Evolutionary conservation across 2,113 vertebrate genomes (phyloP), one percentile per base, ranked within the genome.

Genomic region (Paratilapia polleni): DNA sequence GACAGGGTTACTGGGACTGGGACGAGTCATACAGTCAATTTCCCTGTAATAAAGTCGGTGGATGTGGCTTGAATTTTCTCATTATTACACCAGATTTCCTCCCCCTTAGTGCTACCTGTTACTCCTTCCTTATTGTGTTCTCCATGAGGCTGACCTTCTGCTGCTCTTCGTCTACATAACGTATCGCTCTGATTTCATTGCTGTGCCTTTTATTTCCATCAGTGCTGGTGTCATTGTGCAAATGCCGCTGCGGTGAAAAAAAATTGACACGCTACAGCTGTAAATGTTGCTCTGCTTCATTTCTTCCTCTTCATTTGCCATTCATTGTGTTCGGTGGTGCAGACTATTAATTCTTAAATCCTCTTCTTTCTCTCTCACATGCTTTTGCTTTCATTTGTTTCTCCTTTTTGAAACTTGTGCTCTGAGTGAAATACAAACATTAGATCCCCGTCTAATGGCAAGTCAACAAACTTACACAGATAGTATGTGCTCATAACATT

Each of bases 51-150:
- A 85, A 89, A 87, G 54, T 85, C 12, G 0, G 19, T 20, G 54
- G 28, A 77, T 80, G 70, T 68, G 56, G 56, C 20, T 60, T 68
- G 78, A 77, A 64, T 85, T 86, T 91, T 83, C 73, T 86, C 80
- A 88, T 90, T 81, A 86, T 64, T 87, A 10, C 78, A 86, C 43
- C 10, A 66, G 24, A 78, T 85, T 81, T 83, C 54, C 49, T 52
- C 13, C 28, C 54, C 54, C 19, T 11, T 8, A 43, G 54, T 66
- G 63, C 76, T 59, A 62, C 78, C 66, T 81, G 78, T 82, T 80
- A 60, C 43, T 89, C 4, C 17, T 76, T 26, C 70, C 56, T 61
- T 78, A 78, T 78, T 87, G 36, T 64, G 8, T 54, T 57, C 70
- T 86, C 38, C 85, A 62, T 14, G 41, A 63, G 52, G 6, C 59